phyloP scores from a whole-genome alignment of 2,888 invertebrate species.

The Acanthacorydalis orientalis region DNA sequence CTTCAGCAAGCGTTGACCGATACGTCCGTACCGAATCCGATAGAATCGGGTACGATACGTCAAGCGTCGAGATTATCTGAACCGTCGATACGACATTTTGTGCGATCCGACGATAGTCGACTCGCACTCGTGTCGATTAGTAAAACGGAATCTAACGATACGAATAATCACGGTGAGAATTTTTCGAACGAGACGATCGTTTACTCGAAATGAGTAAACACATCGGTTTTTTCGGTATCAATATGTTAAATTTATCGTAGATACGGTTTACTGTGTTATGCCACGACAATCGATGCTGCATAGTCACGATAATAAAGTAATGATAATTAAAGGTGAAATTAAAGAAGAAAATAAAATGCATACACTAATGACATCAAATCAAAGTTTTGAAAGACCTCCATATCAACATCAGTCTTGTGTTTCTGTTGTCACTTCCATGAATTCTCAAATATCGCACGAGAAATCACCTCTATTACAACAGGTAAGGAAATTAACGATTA shows the following conservation, averaged over 20 bases:
- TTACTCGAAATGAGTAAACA: too few relatives aligned
- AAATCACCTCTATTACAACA: background rate
- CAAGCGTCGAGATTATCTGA: background rate
- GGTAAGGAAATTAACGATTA: background rate
- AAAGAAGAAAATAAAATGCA: conserved; percentile 25
- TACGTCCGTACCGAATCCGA: conserved; percentile 12
- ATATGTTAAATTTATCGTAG: conserved; percentile 2
- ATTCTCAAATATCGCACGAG: conserved; percentile 18
- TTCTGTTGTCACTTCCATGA: background rate
- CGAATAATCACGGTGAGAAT: conserved; percentile 6
- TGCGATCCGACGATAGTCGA: conserved; percentile 4
- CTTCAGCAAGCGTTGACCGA: conserved; percentile 29
- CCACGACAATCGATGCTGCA: conserved; percentile 5
- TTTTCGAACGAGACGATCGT: conserved; percentile 1
- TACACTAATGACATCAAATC: conserved; percentile 18
- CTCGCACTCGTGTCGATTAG: conserved; percentile 8
- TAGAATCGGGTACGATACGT: conserved; percentile 22
- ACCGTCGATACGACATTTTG: conserved; percentile 12
- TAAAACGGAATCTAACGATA: conserved; percentile 7
- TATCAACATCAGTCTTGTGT: background rate
- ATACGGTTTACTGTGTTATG: conserved; percentile 10
- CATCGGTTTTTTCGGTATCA: too few relatives aligned
- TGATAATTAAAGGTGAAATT: conserved; percentile 43
- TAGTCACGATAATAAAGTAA: conserved; percentile 32
- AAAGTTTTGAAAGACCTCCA: conserved; percentile 12